Evolutionary conservation across 2,797 vertebrate genomes (phyloP).

Genomic region (Hoplostethus mediterraneus): DNA sequence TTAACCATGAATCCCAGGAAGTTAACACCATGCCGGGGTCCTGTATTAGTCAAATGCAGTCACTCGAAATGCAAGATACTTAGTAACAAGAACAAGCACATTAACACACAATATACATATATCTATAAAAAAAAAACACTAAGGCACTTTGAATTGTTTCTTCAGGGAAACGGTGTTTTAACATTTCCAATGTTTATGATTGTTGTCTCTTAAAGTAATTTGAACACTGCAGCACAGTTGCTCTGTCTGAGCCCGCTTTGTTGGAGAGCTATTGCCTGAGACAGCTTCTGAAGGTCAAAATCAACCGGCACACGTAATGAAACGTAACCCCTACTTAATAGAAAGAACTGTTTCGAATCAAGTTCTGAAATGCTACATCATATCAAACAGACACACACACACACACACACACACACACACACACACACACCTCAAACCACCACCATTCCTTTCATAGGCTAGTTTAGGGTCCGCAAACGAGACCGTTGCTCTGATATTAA

Average conservation of each 20-base stretch:
- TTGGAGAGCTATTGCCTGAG: constrained; percentile 60
- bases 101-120: constrained; percentile 66
- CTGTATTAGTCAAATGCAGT: constrained; percentile 60
- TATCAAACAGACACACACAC: constrained; percentile 45
- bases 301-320: constrained; percentile 25
- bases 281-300: constrained; percentile 55
- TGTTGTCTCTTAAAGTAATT: constrained; percentile 56
- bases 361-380: constrained; percentile 76
- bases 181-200: constrained; percentile 63
- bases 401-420: constrained; percentile 48
- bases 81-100: constrained; percentile 72
- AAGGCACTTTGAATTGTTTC: constrained; percentile 81
- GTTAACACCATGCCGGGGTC: constrained; percentile 54
- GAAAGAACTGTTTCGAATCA: constrained; percentile 63
- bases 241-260: not conserved
- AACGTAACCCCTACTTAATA: constrained; percentile 33
- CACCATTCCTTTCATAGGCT: constrained; percentile 46
- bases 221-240: constrained; percentile 51
- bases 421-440: constrained; percentile 45
- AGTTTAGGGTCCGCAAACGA: constrained; percentile 73
- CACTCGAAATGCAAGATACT: constrained; percentile 62
- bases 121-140: constrained; percentile 80
- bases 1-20: constrained; percentile 38
- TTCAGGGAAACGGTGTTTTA: constrained; percentile 46
- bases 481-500: constrained; percentile 66